phyloP scores from a whole-genome alignment of 2,113 vertebrate genomes.

The Cebus imitator region DNA sequence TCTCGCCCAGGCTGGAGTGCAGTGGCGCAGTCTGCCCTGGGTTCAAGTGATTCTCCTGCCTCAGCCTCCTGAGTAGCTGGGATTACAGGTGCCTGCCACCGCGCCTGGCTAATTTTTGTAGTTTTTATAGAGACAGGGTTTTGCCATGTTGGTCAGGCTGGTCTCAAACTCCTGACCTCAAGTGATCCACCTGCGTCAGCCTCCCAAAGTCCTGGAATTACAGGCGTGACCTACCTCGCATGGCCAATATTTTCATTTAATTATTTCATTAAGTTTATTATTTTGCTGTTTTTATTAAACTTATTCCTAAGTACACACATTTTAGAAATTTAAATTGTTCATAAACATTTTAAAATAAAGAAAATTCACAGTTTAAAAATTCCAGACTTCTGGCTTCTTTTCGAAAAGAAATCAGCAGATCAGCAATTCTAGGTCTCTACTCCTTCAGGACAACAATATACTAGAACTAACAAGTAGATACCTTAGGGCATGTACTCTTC shows the following conservation, averaged over 20 bases:
- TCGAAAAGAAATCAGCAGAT: background rate
- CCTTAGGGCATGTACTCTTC: background rate
- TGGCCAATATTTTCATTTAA: background rate
- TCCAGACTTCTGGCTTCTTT: background rate
- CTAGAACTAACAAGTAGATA: background rate
- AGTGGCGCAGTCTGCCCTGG: too few species aligned
- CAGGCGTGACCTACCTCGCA: too few species aligned
- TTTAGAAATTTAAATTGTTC: background rate
- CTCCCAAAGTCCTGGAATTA: too few species aligned
- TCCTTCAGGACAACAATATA: background rate
- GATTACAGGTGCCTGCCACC: too few species aligned
- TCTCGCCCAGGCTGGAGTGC: too few species aligned
- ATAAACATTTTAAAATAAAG: background rate
- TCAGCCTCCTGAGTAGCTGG: too few species aligned
- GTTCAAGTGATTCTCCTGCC: too few species aligned
- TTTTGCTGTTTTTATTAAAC: background rate
- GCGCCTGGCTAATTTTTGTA: too few species aligned
- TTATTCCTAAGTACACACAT: background rate
- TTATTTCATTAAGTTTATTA: background rate
- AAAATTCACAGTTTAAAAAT: constrained; percentile 12
- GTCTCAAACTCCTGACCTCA: too few species aligned
- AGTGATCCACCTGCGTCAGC: too few species aligned
- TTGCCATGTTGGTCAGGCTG: too few species aligned
- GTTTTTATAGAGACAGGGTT: too few species aligned
- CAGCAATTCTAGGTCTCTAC: background rate